phyloP scores from a whole-genome alignment of 30 jellyfish, hydroid and myxozoan species.

The Rhopilema esculentum region DNA sequence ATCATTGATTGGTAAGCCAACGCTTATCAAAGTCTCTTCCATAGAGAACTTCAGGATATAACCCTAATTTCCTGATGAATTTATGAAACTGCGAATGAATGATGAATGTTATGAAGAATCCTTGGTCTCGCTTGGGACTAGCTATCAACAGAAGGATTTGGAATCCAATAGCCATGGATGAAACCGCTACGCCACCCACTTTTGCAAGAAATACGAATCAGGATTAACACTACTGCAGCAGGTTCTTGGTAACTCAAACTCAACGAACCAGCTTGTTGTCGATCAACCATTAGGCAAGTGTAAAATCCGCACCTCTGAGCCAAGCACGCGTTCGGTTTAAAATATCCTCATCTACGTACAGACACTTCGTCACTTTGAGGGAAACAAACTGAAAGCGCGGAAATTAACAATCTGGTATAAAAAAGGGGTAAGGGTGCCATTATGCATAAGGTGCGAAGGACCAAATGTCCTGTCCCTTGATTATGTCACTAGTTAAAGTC shows the following conservation, averaged over 20 bases:
- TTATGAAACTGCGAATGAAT: neutral
- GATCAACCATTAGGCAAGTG: neutral
- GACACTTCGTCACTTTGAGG: too few species aligned
- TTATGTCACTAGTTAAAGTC: too few species aligned
- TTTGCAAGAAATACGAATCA: neutral
- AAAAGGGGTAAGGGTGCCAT: too few species aligned
- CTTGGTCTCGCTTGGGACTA: neutral
- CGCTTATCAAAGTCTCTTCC: neutral
- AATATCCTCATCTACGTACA: too few species aligned
- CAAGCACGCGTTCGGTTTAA: too few species aligned
- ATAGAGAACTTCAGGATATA: neutral
- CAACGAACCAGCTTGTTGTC: neutral
- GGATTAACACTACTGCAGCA: neutral
- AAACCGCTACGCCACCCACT: constrained; percentile 53
- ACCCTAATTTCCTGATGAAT: neutral
- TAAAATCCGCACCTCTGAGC: neutral
- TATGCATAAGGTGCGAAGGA: too few species aligned
- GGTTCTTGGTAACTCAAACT: neutral
- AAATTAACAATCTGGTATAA: too few species aligned
- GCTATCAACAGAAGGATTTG: neutral
- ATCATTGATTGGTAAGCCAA: neutral
- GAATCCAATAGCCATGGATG: neutral
- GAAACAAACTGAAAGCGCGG: too few species aligned
- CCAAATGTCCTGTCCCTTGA: too few species aligned
- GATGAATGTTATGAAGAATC: neutral